phyloP scores from a whole-genome alignment of 2,888 invertebrate genomes.

The Melanostoma scalare region DNA sequence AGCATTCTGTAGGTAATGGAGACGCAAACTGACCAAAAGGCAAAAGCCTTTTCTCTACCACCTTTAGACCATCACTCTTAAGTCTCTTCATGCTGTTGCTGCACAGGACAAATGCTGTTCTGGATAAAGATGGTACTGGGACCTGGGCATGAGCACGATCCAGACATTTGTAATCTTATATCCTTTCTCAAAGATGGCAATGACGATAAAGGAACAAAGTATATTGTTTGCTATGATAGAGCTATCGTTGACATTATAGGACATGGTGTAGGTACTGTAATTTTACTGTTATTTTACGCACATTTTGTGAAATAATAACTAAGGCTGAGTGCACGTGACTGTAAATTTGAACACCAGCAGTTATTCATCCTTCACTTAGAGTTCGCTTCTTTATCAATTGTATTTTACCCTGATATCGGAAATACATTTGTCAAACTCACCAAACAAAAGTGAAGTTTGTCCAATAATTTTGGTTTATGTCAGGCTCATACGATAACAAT shows the following conservation, averaged over 20 bases:
- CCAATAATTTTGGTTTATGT: no score
- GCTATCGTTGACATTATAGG: constrained; percentile 42
- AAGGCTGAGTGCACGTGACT: constrained; percentile 50
- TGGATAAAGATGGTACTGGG: constrained; percentile 41
- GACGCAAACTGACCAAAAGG: constrained; percentile 60
- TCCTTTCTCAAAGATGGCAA: constrained; percentile 59
- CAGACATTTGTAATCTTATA: constrained; percentile 70
- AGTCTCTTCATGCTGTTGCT: constrained; percentile 1
- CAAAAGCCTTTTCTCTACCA: constrained; percentile 40
- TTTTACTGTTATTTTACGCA: constrained; percentile 50
- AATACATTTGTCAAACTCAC: no score
- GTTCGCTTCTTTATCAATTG: no score
- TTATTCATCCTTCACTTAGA: background rate
- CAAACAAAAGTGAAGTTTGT: no score
- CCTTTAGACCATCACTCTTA: constrained; percentile 52
- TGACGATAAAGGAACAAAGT: constrained; percentile 59
- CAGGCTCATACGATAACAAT: no score
- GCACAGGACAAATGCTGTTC: constrained; percentile 55
- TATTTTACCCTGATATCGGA: no score
- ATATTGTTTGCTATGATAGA: constrained; percentile 56
- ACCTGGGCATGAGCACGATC: constrained; percentile 51
- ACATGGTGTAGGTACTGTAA: constrained; percentile 49
- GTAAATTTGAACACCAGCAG: constrained; percentile 28
- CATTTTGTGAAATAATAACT: constrained; percentile 49
- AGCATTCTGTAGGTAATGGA: constrained; percentile 17